Evolutionary conservation across 1,140 invertebrate genomes (phyloP).

Genomic region (Drosophila equinoxialis): DNA sequence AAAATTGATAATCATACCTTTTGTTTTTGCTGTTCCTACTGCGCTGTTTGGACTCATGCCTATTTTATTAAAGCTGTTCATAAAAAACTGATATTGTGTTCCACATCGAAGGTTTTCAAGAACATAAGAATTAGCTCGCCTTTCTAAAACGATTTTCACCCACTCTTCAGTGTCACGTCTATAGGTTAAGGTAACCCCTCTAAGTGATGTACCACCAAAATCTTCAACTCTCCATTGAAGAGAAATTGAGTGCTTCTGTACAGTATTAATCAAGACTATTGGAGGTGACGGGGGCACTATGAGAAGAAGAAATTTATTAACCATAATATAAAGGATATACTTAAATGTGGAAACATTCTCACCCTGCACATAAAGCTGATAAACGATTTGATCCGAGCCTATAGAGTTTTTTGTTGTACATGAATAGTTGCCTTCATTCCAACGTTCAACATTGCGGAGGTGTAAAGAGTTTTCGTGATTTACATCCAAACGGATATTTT

Average conservation of each 20-base stretch:
- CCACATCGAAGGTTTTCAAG: constrained; percentile 88
- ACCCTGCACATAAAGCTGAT: constrained; percentile 86
- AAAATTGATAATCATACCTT: constrained; percentile 58
- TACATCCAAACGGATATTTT: constrained; percentile 82
- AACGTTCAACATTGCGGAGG: constrained; percentile 85
- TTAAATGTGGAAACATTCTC: not conserved
- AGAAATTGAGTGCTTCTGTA: constrained; percentile 87
- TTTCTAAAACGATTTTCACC: constrained; percentile 86
- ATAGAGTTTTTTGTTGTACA: constrained; percentile 86
- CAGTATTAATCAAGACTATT: constrained; percentile 86
- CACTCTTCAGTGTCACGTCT: constrained; percentile 86
- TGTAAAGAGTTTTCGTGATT: constrained; percentile 86
- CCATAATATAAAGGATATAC: not conserved
- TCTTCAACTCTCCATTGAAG: constrained; percentile 88
- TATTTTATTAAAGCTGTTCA: constrained; percentile 88
- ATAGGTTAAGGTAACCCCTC: constrained; percentile 87
- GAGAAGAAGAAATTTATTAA: constrained; percentile 18
- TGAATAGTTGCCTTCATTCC: constrained; percentile 87
- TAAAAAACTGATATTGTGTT: constrained; percentile 88
- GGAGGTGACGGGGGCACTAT: constrained; percentile 87
- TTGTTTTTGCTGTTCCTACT: constrained; percentile 85
- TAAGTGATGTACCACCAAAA: constrained; percentile 87
- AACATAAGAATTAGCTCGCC: constrained; percentile 86
- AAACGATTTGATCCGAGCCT: constrained; percentile 86
- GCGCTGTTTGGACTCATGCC: constrained; percentile 87